These are phyloP conservation scores for Mungos mungo DNA, from an alignment of 2,113 vertebrate species.

Conservation along the genomic window DNA sequence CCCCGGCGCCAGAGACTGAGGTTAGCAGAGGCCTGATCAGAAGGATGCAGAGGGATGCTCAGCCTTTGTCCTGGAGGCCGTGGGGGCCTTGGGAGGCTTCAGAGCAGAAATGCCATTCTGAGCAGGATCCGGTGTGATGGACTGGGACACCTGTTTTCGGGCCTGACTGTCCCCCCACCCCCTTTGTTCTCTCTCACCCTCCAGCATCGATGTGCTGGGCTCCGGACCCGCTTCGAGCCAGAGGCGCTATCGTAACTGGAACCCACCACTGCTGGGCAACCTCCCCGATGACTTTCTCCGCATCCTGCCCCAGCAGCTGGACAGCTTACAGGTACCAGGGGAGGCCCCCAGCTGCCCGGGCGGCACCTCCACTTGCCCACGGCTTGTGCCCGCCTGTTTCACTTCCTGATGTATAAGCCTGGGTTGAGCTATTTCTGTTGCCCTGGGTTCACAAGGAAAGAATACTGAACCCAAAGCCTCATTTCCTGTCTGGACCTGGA, in stretches of 20 bases:
- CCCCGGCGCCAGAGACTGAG: background rate
- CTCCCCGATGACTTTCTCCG: slow-evolving; percentile 96
- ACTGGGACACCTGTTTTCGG: background rate
- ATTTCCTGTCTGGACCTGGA: background rate
- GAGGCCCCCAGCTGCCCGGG: background rate
- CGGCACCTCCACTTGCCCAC: background rate
- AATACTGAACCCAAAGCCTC: background rate
- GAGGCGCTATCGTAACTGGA: slow-evolving; percentile 94
- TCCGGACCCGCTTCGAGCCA: slow-evolving; percentile 79
- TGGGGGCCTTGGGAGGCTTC: accelerated
- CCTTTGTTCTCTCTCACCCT: background rate
- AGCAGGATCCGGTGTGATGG: background rate
- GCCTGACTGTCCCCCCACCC: background rate
- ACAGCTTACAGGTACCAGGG: slow-evolving; percentile 86
- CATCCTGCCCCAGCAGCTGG: slow-evolving; percentile 93
- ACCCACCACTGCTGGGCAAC: slow-evolving; percentile 94
- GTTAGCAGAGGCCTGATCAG: background rate
- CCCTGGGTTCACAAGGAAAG: background rate
- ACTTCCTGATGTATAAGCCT: background rate
- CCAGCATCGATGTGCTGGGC: slow-evolving; percentile 87
- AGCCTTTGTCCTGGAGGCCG: background rate
- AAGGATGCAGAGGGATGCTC: background rate
- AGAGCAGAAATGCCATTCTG: background rate
- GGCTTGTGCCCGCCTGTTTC: background rate
- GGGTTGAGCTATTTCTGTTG: slow-evolving; percentile 28